These are phyloP conservation scores for Drosophila niveifrons DNA, from an alignment of 2,888 invertebrate genomes.

Conservation along the genomic window DNA sequence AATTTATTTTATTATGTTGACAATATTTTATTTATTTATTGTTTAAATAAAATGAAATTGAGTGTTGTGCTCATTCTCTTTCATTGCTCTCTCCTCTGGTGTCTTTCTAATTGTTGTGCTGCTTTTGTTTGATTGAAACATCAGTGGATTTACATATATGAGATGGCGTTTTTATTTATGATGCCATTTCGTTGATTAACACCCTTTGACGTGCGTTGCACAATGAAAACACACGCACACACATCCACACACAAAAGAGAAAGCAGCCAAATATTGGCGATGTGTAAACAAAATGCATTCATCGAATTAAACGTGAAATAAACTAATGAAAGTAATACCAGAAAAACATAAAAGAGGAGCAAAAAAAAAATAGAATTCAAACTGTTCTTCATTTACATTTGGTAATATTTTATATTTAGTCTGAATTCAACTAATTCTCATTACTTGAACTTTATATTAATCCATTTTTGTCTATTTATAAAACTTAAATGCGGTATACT, in stretches of 20 bases:
- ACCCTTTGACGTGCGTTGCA: conserved; percentile 65
- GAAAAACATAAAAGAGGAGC: not conserved
- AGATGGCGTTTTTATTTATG: conserved; percentile 79
- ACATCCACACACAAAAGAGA: not conserved
- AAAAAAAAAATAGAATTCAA: not conserved
- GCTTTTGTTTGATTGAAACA: conserved; percentile 77
- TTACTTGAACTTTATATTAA: too few species aligned
- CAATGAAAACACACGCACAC: conserved; percentile 19
- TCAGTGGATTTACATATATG: conserved; percentile 76
- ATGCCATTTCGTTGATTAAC: conserved; percentile 80
- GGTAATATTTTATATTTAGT: too few species aligned
- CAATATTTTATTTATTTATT: conserved; percentile 65
- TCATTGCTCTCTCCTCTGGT: not conserved
- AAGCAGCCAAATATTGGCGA: conserved; percentile 18
- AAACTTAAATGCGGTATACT: too few species aligned
- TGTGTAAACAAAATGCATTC: conserved; percentile 45
- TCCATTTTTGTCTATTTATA: too few species aligned
- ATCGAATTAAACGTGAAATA: conserved; percentile 24
- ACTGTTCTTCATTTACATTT: too few species aligned
- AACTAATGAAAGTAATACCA: conserved; percentile 4
- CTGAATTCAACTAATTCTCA: too few species aligned
- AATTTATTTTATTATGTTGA: conserved; percentile 64
- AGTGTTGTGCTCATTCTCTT: conserved; percentile 13
- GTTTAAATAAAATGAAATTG: conserved; percentile 55
- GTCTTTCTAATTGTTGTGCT: conserved; percentile 41